Conservation (phyloP, 1,140 invertebrate genomes). For the Stenopsyche tienmushanensis region DNA sequence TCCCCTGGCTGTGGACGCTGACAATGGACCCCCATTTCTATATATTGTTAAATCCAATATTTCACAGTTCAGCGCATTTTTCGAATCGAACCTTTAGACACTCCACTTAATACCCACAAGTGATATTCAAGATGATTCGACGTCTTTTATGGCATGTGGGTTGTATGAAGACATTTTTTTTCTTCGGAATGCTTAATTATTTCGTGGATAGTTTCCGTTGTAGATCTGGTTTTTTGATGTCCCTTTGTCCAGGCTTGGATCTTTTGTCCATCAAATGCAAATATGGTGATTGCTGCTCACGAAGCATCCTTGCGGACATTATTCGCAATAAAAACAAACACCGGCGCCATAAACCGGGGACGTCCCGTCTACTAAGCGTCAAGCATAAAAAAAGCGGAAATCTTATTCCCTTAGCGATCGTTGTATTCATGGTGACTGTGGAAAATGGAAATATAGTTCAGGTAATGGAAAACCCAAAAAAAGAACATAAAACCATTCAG, state of each 20-base stretch:
- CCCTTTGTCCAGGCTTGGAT: not conserved
- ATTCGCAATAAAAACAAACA: conserved; percentile 26
- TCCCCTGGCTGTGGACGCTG: not conserved
- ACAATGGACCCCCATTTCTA: conserved; percentile 3
- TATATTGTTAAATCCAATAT: conserved; percentile 24
- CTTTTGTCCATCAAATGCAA: not conserved
- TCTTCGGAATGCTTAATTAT: too few relatives aligned
- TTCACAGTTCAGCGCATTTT: conserved; percentile 21
- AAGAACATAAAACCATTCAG: too few relatives aligned
- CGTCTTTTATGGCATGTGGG: too few relatives aligned
- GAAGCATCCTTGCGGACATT: conserved; percentile 1
- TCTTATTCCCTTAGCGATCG: not conserved
- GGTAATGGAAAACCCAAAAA: too few relatives aligned
- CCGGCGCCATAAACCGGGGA: conserved; percentile 22
- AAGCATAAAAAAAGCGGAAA: not conserved
- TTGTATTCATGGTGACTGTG: not conserved
- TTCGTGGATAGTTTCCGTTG: too few relatives aligned
- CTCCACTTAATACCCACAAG: too few relatives aligned
- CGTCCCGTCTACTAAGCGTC: conserved; percentile 1
- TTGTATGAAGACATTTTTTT: too few relatives aligned
- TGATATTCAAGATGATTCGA: too few relatives aligned
- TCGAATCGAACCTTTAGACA: conserved; percentile 25
- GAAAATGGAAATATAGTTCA: too few relatives aligned
- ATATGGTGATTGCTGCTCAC: not conserved
- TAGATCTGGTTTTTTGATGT: too few relatives aligned